These are phyloP conservation scores for Drosophila ohnishii DNA, from an alignment of 1,140 invertebrate species.

Conservation along the genomic window DNA sequence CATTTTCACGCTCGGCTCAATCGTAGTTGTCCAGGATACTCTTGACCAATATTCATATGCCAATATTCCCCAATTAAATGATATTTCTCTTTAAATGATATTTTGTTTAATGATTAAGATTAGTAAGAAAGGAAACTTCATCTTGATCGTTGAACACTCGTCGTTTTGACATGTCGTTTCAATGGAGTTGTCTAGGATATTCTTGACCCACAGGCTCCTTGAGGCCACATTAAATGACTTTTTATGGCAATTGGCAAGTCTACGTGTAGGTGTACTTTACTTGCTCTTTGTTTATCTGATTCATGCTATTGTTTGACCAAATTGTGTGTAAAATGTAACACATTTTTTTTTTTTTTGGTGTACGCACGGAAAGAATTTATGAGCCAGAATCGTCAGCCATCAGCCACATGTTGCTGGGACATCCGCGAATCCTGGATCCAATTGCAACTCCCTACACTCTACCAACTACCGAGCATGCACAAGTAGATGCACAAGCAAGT, in stretches of 20 bases:
- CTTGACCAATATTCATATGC: too few relatives aligned
- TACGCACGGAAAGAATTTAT: slow-evolving; percentile 41
- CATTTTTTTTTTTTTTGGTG: background rate
- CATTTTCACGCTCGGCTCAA: too few relatives aligned
- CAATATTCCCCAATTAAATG: too few relatives aligned
- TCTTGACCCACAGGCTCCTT: background rate
- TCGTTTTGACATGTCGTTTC: too few relatives aligned
- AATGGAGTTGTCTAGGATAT: background rate
- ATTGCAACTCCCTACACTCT: slow-evolving; percentile 1
- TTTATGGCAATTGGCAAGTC: background rate
- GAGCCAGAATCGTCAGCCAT: slow-evolving; percentile 21
- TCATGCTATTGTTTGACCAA: background rate
- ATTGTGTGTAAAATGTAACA: background rate
- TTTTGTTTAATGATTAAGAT: too few relatives aligned
- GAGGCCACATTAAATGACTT: background rate
- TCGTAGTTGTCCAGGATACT: background rate
- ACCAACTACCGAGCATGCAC: slow-evolving; percentile 28
- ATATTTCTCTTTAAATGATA: too few relatives aligned
- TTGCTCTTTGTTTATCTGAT: background rate
- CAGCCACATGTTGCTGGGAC: slow-evolving; percentile 46
- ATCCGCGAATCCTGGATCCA: slow-evolving; percentile 36
- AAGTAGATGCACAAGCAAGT: slow-evolving; percentile 48
- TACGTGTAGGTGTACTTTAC: background rate
- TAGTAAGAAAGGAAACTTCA: too few relatives aligned
- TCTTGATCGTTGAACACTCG: background rate